Conservation (phyloP, 53 echinoderm and acorn worm genomes). For the Astropecten irregularis region DNA sequence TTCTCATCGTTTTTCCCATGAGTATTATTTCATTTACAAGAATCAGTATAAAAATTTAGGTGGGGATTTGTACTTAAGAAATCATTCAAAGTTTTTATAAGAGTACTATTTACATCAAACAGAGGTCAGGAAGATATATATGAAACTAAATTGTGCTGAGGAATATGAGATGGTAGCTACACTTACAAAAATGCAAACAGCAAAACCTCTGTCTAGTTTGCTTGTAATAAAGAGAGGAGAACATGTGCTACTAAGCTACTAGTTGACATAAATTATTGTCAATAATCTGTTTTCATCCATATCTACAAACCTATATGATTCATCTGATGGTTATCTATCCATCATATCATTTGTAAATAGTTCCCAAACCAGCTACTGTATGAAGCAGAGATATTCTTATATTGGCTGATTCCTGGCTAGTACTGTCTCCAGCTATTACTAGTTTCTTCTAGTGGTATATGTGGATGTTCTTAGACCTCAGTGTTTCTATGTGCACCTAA, state of each 20-base stretch:
- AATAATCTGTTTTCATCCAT: not conserved
- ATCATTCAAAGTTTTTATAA: not conserved
- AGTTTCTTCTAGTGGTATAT: too few relatives aligned
- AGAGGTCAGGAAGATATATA: not conserved
- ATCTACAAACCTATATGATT: not conserved
- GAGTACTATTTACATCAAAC: not conserved
- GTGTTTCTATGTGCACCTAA: constrained; percentile 79
- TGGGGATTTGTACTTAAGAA: constrained; percentile 1
- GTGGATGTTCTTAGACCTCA: constrained; percentile 78
- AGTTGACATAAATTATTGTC: not conserved
- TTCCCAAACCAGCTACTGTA: too few relatives aligned
- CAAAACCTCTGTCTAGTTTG: not conserved
- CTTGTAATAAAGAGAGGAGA: not conserved
- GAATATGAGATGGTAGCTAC: not conserved
- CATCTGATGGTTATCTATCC: too few relatives aligned
- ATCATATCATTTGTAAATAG: too few relatives aligned
- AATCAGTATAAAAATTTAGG: not conserved
- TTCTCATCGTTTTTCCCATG: not conserved
- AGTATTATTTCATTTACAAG: not conserved
- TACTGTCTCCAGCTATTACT: too few relatives aligned
- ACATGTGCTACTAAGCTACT: not conserved
- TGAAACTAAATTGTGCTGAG: not conserved
- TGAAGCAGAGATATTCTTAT: too few relatives aligned
- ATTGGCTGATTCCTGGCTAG: not conserved
- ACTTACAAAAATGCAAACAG: not conserved